Evolutionary conservation across 2,797 vertebrate species (phyloP), one percentile per base, ranked within the genome.

Genomic region (Enteromius mattozi): DNA sequence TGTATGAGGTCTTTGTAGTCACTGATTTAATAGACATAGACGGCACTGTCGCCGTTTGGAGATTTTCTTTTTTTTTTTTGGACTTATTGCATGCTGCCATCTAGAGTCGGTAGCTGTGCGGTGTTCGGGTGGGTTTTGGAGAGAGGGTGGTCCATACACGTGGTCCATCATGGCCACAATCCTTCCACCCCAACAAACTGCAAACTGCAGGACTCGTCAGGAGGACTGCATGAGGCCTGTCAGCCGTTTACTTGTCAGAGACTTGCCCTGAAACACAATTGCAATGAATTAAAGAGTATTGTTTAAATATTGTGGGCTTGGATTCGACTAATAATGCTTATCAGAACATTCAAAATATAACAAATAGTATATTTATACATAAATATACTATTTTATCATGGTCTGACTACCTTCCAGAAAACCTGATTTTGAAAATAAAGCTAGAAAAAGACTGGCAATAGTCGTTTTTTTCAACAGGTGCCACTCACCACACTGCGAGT

Each of bases 171-270:
- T 84, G 85, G 82, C 87, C 88, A 74, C 69, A 49, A 74, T 87
- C 75, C 74, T 76, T 72, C 85, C 80, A 85, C 69, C 88, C 88
- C 59, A 40, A 74, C 68, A 78, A 66, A 33, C 82, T 87, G 88
- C 87, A 85, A 91, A 65, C 14, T 9, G 30, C 92, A 77, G 12
- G 90, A 88, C 88, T 90, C 6, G 93, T 99, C 98, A 99, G 95
- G 98, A 99, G 16, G 98, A 99, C 95, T 98, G 98, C 98, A 99
- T 99, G 94, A 99, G 96, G 90, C 98, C 97, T 0, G 98, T 98
- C 95, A 99, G 96, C 40, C 98, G 96, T 91, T 99, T 99, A 91
- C 97, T 96, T 0, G 97, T 96, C 95, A 99, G 94, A 1, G 98
- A 99, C 92, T 99, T 99, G 88, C 98, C 97, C 98, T 97, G 93